Evolutionary conservation across 2,888 invertebrate genomes (phyloP).

Genomic region (Digitonthophagus gazella): DNA sequence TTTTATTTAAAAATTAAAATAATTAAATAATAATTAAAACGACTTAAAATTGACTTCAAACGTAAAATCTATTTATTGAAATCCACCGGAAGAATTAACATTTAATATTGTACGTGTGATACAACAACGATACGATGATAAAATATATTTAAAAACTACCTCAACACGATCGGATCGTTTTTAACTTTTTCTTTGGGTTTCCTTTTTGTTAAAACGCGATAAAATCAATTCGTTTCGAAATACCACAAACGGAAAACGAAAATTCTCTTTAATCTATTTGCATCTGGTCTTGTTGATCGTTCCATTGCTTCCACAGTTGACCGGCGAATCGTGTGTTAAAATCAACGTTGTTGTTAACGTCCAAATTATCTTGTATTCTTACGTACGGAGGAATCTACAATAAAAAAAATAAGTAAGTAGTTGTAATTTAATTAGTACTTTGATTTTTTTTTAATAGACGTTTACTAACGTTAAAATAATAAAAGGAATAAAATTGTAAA

Average conservation of each 20-base stretch:
- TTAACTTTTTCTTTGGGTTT: not conserved
- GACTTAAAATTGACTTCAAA: not conserved
- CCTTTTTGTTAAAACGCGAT: not conserved
- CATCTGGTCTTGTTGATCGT: slow-evolving; percentile 13
- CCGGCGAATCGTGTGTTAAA: slow-evolving; percentile 3
- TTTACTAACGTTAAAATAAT: not conserved
- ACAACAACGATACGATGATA: not conserved
- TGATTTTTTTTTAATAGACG: not conserved
- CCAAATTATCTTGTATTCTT: slow-evolving; percentile 20
- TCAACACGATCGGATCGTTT: not conserved
- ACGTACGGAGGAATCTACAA: slow-evolving; percentile 19
- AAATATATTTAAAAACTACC: not conserved
- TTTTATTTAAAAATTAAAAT: too few species aligned
- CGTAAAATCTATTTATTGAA: not conserved
- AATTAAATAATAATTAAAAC: not conserved
- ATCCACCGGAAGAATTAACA: not conserved
- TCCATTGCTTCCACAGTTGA: slow-evolving; percentile 21
- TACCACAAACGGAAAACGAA: not conserved
- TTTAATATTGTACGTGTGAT: not conserved
- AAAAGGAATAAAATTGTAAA: not conserved
- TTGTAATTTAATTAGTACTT: too few species aligned
- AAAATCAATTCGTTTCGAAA: not conserved
- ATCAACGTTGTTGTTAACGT: not conserved
- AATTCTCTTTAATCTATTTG: slow-evolving; percentile 9
- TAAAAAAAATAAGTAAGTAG: not conserved